Conservation (phyloP, 1,140 invertebrate species). For the Heliconius congener region DNA sequence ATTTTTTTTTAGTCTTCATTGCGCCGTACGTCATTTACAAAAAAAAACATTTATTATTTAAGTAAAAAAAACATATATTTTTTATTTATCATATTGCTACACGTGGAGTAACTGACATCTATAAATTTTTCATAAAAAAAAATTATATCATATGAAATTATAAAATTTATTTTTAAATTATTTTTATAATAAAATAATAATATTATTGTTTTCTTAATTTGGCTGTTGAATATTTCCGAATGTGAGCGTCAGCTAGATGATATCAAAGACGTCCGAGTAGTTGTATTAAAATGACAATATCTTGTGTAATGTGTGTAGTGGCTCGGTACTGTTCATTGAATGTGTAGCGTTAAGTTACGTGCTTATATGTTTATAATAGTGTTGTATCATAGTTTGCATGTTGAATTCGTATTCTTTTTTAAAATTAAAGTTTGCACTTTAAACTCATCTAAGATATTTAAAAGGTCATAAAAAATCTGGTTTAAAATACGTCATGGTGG, state of each 20-base stretch:
- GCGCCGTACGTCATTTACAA: not conserved
- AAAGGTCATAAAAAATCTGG: too few species aligned
- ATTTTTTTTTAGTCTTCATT: not conserved
- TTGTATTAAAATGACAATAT: conserved; percentile 69
- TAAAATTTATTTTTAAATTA: too few species aligned
- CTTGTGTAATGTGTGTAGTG: conserved; percentile 44
- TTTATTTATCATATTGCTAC: too few species aligned
- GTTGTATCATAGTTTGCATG: not conserved
- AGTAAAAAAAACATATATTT: too few species aligned
- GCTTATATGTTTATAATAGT: not conserved
- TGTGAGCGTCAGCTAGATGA: conserved; percentile 58
- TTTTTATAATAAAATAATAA: too few species aligned
- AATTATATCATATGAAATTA: not conserved
- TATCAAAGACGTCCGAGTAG: conserved; percentile 68
- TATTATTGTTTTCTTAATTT: not conserved
- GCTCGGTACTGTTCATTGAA: conserved; percentile 8
- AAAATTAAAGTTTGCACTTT: not conserved
- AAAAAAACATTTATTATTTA: too few species aligned
- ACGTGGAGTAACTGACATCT: too few species aligned
- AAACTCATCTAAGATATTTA: not conserved
- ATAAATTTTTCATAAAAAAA: not conserved
- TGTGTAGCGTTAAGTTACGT: conserved; percentile 18
- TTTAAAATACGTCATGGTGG: too few species aligned
- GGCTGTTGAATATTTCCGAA: not conserved
- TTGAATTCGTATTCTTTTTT: not conserved